Percentiles rank a stretch among this genome's conserved stretches.
phyloP scores from a whole-genome alignment of 2,797 vertebrate genomes.

The Propithecus perrieri region DNA sequence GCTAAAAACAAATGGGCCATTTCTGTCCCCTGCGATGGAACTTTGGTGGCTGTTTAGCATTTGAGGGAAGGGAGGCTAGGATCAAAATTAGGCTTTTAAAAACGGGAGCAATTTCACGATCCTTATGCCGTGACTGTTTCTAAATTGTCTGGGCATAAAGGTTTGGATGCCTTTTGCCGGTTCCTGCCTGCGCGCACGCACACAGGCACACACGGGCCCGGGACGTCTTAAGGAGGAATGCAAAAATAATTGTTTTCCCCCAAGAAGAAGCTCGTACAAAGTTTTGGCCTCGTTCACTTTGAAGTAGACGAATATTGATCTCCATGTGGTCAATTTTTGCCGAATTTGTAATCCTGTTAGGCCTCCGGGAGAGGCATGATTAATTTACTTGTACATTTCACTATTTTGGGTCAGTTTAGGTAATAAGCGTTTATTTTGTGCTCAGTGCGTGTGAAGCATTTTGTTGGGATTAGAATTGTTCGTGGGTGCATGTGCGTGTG shows the following conservation, averaged over 20 bases:
- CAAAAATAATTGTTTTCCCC: neutral
- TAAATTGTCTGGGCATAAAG: constrained; percentile 32
- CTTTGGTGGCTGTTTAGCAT: neutral
- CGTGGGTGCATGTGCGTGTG: neutral
- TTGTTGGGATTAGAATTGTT: neutral
- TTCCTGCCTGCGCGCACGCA: neutral
- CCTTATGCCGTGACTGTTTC: constrained; percentile 42
- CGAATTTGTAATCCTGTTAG: constrained; percentile 62
- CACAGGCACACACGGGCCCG: neutral
- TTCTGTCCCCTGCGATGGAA: neutral
- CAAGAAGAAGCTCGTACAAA: neutral
- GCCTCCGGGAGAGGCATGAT: constrained; percentile 22
- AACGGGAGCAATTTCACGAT: constrained; percentile 52
- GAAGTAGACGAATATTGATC: constrained; percentile 32
- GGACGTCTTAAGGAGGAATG: neutral
- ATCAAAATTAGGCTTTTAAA: constrained; percentile 50
- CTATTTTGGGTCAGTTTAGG: constrained; percentile 52
- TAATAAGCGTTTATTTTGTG: constrained; percentile 59
- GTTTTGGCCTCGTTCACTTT: constrained; percentile 22
- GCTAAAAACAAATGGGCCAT: neutral
- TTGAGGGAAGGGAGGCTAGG: neutral
- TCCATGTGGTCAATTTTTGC: constrained; percentile 31
- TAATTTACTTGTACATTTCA: constrained; percentile 56
- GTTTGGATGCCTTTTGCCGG: neutral
- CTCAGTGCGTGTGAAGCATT: neutral